These are phyloP conservation scores for human (Homo sapiens) DNA, from an alignment of 2,113 vertebrate species.

Conservation along the genomic window GRCh38 chr3:123517501-123518000, in stretches of 20 bases:
- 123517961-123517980: too few relatives aligned
- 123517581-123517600: background rate
- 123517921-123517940: too few relatives aligned
- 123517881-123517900: background rate
- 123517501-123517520: background rate
- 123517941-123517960: too few relatives aligned
- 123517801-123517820: slow-evolving; percentile 4
- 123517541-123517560: background rate
- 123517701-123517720: slow-evolving; percentile 27
- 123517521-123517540: background rate
- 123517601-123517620: background rate
- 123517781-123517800: background rate
- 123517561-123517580: background rate
- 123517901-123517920: slow-evolving; percentile 43
- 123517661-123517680: background rate
- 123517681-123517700: background rate
- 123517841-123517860: background rate
- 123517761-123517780: background rate
- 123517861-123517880: background rate
- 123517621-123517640: background rate
- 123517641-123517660: background rate
- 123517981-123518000: too few relatives aligned
- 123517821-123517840: background rate
- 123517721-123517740: background rate
- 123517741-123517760: background rate